Base-by-base conservation (phyloP, 2,113 vertebrate genomes). In the Sturnus vulgaris region DNA sequence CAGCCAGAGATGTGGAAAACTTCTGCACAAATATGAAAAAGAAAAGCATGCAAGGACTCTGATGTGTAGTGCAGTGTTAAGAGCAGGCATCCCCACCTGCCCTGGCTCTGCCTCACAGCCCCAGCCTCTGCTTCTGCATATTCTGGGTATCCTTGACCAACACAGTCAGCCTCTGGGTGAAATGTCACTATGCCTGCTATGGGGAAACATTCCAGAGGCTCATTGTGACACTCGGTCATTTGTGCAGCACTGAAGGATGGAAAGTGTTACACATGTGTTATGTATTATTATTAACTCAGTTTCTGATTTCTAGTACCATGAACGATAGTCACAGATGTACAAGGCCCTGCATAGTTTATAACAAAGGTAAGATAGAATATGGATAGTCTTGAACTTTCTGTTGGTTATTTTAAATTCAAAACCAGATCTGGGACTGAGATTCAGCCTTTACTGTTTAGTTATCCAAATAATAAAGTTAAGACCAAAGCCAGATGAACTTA, bases 381-480 rank as follows among this genome's bases (percentile, higher is more conserved):
- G 42, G 50, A 60, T 65, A 53, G 71, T 87, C 66, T 86, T 89
- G 86, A 89, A 86, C 61, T 91, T 94, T 95, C 78, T 75, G 22
- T 78, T 1, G 2, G 56, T 49, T 94, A 73, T 79, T 92, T 84
- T 79, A 40, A 79, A 85, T 84, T 86, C 85, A 92, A 92, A 96
- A 68, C 27, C 86, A 96, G 82, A 75, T 88, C 88, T 88, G 79
- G 56, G 95, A 31, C 55, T 17, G 82, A 88, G 57, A 40, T 92
- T 90, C 57, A 92, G 82, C 49, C 76, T 90, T 93, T 94, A 53
- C 72, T 95, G 47, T 95, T 81, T 64, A 90, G 72, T 90, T 88
- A 92, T 46, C 82, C 65, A 91, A 93, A 80, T 83, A 91, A 82
- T 65, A 77, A 82, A 82, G 90, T 94, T 80, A 93, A 95, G 87